Percentiles rank a stretch among this genome's conserved stretches.
These are phyloP conservation scores for Lytechinus variegatus DNA, from an alignment of 35 echinoderm and acorn worm species.

Conservation along the genomic window DNA sequence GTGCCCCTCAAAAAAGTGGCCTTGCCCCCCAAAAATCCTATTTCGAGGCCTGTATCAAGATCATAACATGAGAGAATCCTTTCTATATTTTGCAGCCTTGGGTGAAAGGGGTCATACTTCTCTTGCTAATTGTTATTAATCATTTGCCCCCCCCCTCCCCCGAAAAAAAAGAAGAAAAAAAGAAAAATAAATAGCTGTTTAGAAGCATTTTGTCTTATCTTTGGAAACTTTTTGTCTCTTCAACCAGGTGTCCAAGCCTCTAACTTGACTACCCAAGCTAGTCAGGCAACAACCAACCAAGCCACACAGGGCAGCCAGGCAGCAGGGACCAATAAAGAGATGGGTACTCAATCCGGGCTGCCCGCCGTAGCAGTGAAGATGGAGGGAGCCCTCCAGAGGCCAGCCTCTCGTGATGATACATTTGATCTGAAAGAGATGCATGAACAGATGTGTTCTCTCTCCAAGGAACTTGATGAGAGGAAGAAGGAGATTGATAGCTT, in stretches of 20 bases:
- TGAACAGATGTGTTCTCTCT: conserved; percentile 68
- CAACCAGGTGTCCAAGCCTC: not conserved
- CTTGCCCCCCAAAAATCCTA: too few relatives aligned
- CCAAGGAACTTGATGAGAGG: conserved; percentile 73
- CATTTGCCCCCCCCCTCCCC: too few relatives aligned
- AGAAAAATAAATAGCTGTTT: not conserved
- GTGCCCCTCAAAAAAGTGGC: too few relatives aligned
- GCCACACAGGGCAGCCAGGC: conserved; percentile 33
- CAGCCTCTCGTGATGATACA: conserved; percentile 66
- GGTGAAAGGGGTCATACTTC: too few relatives aligned
- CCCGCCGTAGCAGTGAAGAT: conserved; percentile 54
- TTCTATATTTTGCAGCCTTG: too few relatives aligned
- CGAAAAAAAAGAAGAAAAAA: too few relatives aligned
- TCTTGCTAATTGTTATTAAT: too few relatives aligned
- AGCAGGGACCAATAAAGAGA: conserved; percentile 7
- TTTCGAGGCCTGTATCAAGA: too few relatives aligned
- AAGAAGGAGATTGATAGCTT: conserved; percentile 61
- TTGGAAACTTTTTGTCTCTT: not conserved
- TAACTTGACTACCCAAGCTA: conserved; percentile 9
- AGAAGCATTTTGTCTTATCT: not conserved
- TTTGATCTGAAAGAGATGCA: conserved; percentile 84
- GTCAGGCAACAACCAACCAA: not conserved
- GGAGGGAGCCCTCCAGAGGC: conserved; percentile 1
- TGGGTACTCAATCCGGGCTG: conserved; percentile 57
- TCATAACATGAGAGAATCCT: too few relatives aligned